Base-by-base conservation (phyloP, 2,113 vertebrate species). In the Seriola dumerili region DNA sequence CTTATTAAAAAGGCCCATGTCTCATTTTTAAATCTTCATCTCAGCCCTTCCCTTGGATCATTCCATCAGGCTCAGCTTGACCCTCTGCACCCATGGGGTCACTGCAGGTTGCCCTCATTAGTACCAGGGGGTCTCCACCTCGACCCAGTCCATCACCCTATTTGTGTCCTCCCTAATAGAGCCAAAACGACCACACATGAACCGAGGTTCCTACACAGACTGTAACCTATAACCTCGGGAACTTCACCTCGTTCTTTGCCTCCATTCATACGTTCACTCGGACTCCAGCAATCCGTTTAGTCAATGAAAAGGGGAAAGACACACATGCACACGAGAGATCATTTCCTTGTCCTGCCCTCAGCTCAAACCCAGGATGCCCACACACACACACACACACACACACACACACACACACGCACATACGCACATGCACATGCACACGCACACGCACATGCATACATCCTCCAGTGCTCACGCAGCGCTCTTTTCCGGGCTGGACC, bases 91-190 rank as follows among this genome's bases (percentile, higher is more conserved):
- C 75, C 74, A 36, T 1, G 55, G 76, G 93, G 90, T 91, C 92
- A 91, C 58, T 4, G 63, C 55, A 72, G 75, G 84, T 80, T 83
- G 83, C 86, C 84, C 92, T 94, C 92, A 94, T 94, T 94, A 92
- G 91, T 79, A 76, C 63, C 76, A 38, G 70, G 76, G 80, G 79
- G 80, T 88, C 88, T 85, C 57, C 71, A 73, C 65, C 69, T 85
- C 75, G 36, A 66, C 80, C 81, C 52, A 29, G 81, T 89, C 83
- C 78, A 8, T 85, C 84, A 84, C 72, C 63, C 84, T 84, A 68
- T 85, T 85, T 85, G 78, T 74, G 83, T 76, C 78, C 44, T 64
- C 65, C 62, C 57, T 55, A 88, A 70, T 81, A 75, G 72, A 88
- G 55, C 62, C 78, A 44, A 58, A 66, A 76, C 50, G 87, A 93